These are phyloP conservation scores for Parauchenoglanis punctatus DNA, from an alignment of 2,797 vertebrate genomes.

Conservation along the genomic window DNA sequence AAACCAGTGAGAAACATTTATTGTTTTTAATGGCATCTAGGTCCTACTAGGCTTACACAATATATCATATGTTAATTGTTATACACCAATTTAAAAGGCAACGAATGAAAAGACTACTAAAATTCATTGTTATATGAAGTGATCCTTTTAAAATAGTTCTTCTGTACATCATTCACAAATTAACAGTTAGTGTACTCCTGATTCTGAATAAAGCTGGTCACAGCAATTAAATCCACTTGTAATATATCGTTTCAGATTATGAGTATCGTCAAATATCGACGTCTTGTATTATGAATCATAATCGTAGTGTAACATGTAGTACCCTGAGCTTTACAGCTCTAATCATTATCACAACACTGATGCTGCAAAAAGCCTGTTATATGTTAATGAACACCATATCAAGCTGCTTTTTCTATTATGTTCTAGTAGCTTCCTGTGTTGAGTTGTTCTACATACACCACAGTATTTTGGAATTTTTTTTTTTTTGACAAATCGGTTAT, in stretches of 20 bases:
- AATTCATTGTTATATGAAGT: background rate
- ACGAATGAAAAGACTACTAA: background rate
- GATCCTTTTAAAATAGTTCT: background rate
- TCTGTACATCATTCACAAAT: background rate
- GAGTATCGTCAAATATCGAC: background rate
- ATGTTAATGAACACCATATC: background rate
- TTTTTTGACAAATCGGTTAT: background rate
- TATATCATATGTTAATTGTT: background rate
- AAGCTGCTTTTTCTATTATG: background rate
- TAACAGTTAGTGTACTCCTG: background rate
- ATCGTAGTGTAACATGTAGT: background rate
- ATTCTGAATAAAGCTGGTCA: background rate
- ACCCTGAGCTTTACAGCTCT: background rate
- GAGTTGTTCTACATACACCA: background rate
- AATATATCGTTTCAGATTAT: background rate
- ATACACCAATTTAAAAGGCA: background rate
- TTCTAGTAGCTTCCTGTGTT: background rate
- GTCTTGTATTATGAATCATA: background rate
- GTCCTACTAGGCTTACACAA: background rate
- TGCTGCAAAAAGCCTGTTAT: background rate
- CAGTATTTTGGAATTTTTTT: background rate
- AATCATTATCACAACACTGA: background rate
- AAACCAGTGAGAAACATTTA: too few relatives aligned
- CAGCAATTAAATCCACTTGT: background rate
- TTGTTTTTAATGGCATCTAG: background rate